These are phyloP conservation scores for Halictus ligatus DNA, from an alignment of 2,888 invertebrate species.

Conservation along the genomic window DNA sequence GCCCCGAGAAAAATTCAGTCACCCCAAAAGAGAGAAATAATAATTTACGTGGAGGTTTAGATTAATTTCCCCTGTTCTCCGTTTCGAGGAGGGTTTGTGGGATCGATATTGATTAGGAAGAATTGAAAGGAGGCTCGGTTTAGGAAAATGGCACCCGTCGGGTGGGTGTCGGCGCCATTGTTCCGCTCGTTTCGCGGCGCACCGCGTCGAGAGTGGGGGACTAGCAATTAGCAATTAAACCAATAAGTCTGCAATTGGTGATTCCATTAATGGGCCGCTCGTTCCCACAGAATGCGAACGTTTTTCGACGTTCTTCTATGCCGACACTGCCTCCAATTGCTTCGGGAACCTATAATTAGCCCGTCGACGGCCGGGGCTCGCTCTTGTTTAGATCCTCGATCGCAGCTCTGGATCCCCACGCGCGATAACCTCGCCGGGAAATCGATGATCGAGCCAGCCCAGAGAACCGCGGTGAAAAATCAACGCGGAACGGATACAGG, in stretches of 20 bases:
- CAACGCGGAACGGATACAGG: neutral
- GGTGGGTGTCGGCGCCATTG: slow-evolving; percentile 73
- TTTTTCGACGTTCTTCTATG: slow-evolving; percentile 56
- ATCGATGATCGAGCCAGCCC: neutral
- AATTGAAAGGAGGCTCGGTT: slow-evolving; percentile 18
- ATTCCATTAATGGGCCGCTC: slow-evolving; percentile 78
- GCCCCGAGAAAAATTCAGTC: too few species aligned
- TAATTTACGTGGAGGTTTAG: neutral
- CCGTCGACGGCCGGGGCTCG: slow-evolving; percentile 31
- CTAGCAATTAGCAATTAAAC: slow-evolving; percentile 83
- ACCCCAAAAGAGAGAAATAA: too few species aligned
- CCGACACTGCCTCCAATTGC: slow-evolving; percentile 55
- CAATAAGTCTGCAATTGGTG: slow-evolving; percentile 82
- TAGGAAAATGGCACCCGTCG: slow-evolving; percentile 66
- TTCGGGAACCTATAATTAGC: slow-evolving; percentile 68
- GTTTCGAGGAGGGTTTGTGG: neutral
- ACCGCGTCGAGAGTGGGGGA: slow-evolving; percentile 54
- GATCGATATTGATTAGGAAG: neutral
- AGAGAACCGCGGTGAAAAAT: neutral
- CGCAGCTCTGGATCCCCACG: neutral
- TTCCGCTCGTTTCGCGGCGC: slow-evolving; percentile 26
- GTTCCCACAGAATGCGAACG: slow-evolving; percentile 72
- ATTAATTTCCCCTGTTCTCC: neutral
- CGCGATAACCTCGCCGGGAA: neutral
- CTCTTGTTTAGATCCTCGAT: slow-evolving; percentile 16